Percentiles rank a stretch among this genome's conserved stretches.
Evolutionary conservation across 2,113 vertebrate genomes (phyloP).

Genomic region (Gopherus evgoodei): DNA sequence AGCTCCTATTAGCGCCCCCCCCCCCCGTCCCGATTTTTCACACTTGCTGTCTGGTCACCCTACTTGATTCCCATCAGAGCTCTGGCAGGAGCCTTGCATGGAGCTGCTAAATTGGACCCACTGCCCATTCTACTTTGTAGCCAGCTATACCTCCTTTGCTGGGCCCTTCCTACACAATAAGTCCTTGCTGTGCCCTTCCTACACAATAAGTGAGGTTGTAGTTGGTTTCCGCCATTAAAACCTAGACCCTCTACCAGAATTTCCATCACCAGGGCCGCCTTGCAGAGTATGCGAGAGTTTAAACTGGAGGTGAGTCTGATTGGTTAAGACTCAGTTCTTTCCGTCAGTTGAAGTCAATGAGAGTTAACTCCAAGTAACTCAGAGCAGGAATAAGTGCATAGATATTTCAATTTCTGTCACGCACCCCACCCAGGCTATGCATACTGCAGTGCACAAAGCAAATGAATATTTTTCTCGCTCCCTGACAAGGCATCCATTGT

Average conservation of each 20-base stretch:
- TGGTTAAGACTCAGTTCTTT: not conserved
- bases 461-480: not conserved
- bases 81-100: not conserved
- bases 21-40: too few relatives aligned
- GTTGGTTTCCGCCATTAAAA: not conserved
- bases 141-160: not conserved
- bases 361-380: conserved; percentile 28
- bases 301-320: conserved; percentile 3
- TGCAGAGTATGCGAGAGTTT: not conserved
- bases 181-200: not conserved
- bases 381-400: not conserved
- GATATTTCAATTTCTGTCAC: conserved; percentile 34
- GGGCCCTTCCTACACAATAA: not conserved
- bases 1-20: too few relatives aligned
- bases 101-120: not conserved
- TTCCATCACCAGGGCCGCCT: not conserved
- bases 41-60: too few relatives aligned
- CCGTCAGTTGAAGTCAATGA: conserved; percentile 24
- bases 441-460: conserved; percentile 21
- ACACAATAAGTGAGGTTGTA: not conserved
- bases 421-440: not conserved
- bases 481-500: conserved; percentile 24
- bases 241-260: not conserved
- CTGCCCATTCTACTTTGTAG: not conserved
- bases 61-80: not conserved